Conservation (phyloP, 2,113 vertebrate genomes). For the Channa maculata region DNA sequence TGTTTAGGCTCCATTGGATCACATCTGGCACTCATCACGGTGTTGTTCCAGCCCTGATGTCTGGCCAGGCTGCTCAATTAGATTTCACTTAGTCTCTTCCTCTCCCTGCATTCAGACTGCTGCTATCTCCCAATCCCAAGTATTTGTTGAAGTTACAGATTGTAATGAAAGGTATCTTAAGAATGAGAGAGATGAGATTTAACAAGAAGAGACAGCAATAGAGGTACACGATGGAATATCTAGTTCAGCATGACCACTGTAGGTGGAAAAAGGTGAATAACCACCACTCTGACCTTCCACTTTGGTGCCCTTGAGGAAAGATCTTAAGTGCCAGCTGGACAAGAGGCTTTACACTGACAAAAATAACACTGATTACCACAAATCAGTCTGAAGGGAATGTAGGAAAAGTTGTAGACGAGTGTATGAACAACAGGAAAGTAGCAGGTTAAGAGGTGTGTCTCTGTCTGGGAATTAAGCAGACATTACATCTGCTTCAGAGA, state of each 20-base stretch:
- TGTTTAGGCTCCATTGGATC: conserved; percentile 77
- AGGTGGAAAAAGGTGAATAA: conserved; percentile 17
- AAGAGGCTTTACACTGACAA: conserved; percentile 20
- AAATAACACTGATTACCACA: conserved; percentile 26
- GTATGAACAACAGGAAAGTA: conserved; percentile 45
- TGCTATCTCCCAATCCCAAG: conserved; percentile 74
- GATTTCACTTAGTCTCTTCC: conserved; percentile 83
- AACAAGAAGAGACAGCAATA: conserved; percentile 46
- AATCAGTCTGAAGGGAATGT: background rate
- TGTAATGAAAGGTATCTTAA: conserved; percentile 39
- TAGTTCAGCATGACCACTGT: conserved; percentile 17
- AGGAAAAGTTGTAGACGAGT: background rate
- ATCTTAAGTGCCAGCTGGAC: conserved; percentile 24
- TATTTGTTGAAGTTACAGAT: conserved; percentile 61
- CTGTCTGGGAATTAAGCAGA: conserved; percentile 70
- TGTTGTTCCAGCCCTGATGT: conserved; percentile 83
- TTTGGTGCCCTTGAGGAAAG: conserved; percentile 34
- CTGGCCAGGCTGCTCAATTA: conserved; percentile 83
- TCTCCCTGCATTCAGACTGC: conserved; percentile 66
- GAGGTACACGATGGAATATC: conserved; percentile 24
- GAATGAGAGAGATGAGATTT: conserved; percentile 33
- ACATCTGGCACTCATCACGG: conserved; percentile 83
- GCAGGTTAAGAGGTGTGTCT: conserved; percentile 66
- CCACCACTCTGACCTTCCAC: conserved; percentile 24
- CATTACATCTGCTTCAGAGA: conserved; percentile 74